Evolutionary conservation across 2,888 invertebrate genomes (phyloP).

Genomic region (Penaeus monodon): DNA sequence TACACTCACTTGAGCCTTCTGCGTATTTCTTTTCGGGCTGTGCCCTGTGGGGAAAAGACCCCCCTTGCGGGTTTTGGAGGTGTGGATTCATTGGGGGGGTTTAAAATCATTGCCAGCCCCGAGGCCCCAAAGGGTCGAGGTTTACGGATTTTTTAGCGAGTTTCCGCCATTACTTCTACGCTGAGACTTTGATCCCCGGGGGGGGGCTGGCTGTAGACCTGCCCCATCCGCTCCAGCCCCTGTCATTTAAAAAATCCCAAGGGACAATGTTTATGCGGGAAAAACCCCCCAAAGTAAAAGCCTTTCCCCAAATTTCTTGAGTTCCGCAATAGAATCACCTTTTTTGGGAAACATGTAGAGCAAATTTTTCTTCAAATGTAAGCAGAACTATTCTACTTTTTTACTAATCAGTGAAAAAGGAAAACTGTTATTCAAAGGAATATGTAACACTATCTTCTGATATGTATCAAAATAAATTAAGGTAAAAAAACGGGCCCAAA

Average conservation of each 20-base stretch:
- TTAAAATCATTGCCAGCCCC: neutral
- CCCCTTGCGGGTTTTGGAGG: conserved; percentile 4
- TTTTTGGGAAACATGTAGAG: too few species aligned
- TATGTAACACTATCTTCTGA: too few species aligned
- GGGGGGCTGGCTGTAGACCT: conserved; percentile 7
- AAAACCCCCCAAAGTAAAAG: too few species aligned
- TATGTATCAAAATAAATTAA: too few species aligned
- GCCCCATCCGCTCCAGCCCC: conserved; percentile 50
- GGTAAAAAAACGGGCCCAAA: too few species aligned
- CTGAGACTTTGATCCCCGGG: conserved; percentile 38
- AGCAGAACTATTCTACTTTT: too few species aligned
- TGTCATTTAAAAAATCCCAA: neutral
- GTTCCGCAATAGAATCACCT: too few species aligned
- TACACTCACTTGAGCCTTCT: conserved; percentile 54
- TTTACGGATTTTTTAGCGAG: neutral
- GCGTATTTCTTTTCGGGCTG: conserved; percentile 55
- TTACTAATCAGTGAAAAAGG: too few species aligned
- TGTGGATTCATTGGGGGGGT: conserved; percentile 26
- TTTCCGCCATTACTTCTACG: neutral
- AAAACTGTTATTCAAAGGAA: too few species aligned
- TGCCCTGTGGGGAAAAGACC: conserved; percentile 16
- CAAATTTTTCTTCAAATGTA: too few species aligned
- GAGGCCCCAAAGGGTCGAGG: conserved; percentile 16
- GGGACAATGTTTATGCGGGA: too few species aligned
- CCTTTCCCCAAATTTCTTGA: too few species aligned